Evolutionary conservation across 2,888 invertebrate species (phyloP).

Genomic region (Caenorhabditis imperialis): DNA sequence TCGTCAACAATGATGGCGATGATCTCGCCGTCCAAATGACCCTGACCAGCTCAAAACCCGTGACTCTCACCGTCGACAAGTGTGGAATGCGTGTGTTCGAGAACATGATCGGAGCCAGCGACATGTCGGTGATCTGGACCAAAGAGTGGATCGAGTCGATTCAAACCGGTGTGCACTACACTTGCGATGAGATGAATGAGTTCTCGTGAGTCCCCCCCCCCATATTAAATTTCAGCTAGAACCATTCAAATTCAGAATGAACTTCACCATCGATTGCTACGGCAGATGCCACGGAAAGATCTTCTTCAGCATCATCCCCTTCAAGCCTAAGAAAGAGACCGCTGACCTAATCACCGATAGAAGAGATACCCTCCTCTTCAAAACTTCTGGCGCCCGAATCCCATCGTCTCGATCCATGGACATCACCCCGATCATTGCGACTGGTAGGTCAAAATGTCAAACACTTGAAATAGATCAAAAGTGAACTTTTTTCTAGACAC

Average conservation of each 20-base stretch:
- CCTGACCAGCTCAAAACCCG: not conserved
- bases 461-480: not conserved
- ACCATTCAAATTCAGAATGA: constrained; percentile 4
- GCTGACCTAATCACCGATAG: not conserved
- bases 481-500: constrained; percentile 10
- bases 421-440: constrained; percentile 9
- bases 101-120: not conserved
- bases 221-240: not conserved
- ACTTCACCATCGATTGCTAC: constrained; percentile 17
- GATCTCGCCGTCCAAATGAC: constrained; percentile 20
- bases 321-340: not conserved
- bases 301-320: not conserved
- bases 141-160: constrained; percentile 3
- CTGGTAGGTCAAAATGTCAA: not conserved
- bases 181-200: constrained; percentile 6
- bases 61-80: constrained; percentile 17
- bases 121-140: constrained; percentile 5
- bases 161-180: constrained; percentile 2
- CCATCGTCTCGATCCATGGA: not conserved
- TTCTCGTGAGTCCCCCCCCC: constrained; percentile 9
- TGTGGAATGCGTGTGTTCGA: constrained; percentile 29
- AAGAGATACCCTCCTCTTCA: not conserved
- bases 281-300: constrained; percentile 19
- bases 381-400: not conserved
- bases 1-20: constrained; percentile 1